Conservation (phyloP, 2,888 invertebrate genomes). For the Phaonia tiefii region DNA sequence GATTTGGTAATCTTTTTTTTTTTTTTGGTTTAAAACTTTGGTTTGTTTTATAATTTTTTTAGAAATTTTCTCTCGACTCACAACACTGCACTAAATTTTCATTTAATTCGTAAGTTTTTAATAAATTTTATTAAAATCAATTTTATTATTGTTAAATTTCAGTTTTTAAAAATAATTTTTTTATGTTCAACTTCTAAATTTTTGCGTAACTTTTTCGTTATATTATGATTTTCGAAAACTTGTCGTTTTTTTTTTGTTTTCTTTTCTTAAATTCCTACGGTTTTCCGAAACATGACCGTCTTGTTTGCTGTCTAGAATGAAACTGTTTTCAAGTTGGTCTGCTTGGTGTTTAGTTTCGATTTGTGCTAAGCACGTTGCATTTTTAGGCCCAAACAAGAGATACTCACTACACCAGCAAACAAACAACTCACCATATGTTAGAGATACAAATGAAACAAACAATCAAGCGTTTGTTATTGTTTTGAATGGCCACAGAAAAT, state of each 20-base stretch:
- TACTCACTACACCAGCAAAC: background rate
- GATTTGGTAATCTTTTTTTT: conserved; percentile 35
- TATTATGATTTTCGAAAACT: background rate
- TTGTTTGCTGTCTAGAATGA: conserved; percentile 57
- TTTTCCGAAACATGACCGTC: conserved; percentile 51
- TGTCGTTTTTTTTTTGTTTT: conserved; percentile 20
- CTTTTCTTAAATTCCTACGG: background rate
- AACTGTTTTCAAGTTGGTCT: conserved; percentile 57
- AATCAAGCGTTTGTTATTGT: conserved; percentile 22
- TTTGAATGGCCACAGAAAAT: conserved; percentile 19
- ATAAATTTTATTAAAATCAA: background rate
- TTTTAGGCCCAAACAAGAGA: conserved; percentile 23
- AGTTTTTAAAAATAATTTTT: background rate
- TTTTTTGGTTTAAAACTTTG: conserved; percentile 42
- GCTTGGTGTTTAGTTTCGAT: conserved; percentile 55
- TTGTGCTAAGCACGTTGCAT: conserved; percentile 64
- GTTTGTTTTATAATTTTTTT: conserved; percentile 15
- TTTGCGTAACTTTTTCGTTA: background rate
- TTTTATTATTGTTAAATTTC: conserved; percentile 1
- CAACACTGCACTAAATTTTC: conserved; percentile 15
- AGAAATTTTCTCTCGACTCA: conserved; percentile 23
- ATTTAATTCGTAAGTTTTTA: conserved; percentile 20
- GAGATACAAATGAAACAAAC: too few species aligned
- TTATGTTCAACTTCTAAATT: background rate
- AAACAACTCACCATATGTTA: conserved; percentile 7